Base-by-base conservation (phyloP, 2,888 invertebrate species). In the Cantharis rustica region DNA sequence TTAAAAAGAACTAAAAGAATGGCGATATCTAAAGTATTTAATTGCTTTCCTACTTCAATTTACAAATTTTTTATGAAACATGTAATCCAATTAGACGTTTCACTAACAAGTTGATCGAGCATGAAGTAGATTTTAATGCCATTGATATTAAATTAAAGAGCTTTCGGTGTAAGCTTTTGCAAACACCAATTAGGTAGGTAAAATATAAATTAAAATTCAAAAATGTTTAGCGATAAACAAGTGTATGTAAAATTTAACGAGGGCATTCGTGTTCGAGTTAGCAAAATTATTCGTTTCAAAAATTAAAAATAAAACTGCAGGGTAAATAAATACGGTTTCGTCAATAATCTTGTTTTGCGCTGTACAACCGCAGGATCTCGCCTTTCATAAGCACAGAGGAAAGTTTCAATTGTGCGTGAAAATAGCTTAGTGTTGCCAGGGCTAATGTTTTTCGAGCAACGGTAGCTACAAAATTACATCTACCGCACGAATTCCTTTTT, bases 371-470 rank as follows among this genome's bases (percentile, higher is more conserved):
- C 77, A 77, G 69, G 66, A 64, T 68, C 76, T 47, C 69, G 73
- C 72, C 73, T 76, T 75, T 63, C 63, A 73, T 73, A 76, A 76
- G 73, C 76, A 73, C 66, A 26, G 20, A 69, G 64, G 69, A 73
- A 76, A 76, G 73, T 76, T 72, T 76, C 76, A 76, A 76, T 76
- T 76, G 76, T 73, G 69, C 72, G 70, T 75, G 75, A 75, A 75
- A 75, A 74, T 72, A 72, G 72, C 66, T 26, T 63, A 23, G 68
- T 69, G 73, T 73, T 73, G 69, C 73, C 69, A 15, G 68, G 69
- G 61, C 27, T 61, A 68, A 17, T 72, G 68, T 66, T 68, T 66
- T 69, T 31, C 16, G 69, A 26, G 69, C 16, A 69, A 69, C 31
- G 31, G 31, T 26, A 69, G 69, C 69, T 69, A 16, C 26, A 27